phyloP scores from a whole-genome alignment of 2,888 invertebrate genomes.

The Nemurella pictetii region DNA sequence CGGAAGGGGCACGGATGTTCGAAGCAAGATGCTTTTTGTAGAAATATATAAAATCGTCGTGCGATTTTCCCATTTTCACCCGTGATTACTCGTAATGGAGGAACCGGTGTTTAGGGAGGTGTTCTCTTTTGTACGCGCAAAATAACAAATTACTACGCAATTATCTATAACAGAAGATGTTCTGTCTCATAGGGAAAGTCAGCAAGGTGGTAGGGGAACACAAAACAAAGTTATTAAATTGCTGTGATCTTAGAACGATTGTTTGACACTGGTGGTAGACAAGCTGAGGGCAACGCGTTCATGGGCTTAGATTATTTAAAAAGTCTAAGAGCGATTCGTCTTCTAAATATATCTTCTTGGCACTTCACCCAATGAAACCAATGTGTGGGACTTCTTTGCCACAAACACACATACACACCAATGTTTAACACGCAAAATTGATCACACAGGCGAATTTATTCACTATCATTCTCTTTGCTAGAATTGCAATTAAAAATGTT shows the following conservation, averaged over 20 bases:
- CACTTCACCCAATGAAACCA: slow-evolving; percentile 17
- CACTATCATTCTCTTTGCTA: background rate
- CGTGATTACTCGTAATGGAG: too few species aligned
- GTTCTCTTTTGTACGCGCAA: too few species aligned
- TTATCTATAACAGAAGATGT: too few species aligned
- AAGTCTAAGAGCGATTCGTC: slow-evolving; percentile 4
- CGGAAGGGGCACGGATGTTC: background rate
- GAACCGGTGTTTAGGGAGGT: too few species aligned
- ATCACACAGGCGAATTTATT: background rate
- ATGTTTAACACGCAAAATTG: background rate
- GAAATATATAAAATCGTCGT: background rate
- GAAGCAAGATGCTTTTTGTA: background rate
- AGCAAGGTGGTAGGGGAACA: too few species aligned
- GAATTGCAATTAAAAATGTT: background rate
- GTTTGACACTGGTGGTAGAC: background rate
- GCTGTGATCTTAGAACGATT: background rate
- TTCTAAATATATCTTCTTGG: slow-evolving; percentile 14
- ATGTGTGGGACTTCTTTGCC: slow-evolving; percentile 1
- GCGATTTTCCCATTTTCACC: too few species aligned
- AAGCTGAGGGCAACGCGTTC: background rate
- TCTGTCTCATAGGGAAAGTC: too few species aligned
- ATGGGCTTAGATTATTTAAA: background rate
- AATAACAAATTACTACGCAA: too few species aligned
- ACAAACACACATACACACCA: slow-evolving; percentile 11
- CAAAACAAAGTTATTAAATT: background rate